Conservation (phyloP, 2,888 invertebrate species). For the Litoditis marina region DNA sequence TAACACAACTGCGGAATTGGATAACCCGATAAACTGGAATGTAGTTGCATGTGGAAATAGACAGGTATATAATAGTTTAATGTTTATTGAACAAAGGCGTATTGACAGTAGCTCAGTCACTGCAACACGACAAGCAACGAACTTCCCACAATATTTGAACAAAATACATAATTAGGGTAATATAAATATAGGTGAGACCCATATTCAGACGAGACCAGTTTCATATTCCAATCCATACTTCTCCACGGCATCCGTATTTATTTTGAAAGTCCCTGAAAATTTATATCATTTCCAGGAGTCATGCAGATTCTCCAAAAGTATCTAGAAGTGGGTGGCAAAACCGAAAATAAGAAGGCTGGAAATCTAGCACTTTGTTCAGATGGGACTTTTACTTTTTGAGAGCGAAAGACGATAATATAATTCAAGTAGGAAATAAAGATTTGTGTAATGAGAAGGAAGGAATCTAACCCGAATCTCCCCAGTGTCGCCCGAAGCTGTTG, state of each 20-base stretch:
- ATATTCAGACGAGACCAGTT: slow-evolving; percentile 50
- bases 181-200: neutral
- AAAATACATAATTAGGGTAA: neutral
- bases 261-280: slow-evolving; percentile 54
- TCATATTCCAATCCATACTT: slow-evolving; percentile 59
- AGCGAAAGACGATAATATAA: neutral
- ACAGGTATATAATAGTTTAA: no score
- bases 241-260: slow-evolving; percentile 57
- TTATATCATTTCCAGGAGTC: no score
- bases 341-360: no score
- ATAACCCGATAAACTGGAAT: no score
- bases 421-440: neutral
- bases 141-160: neutral
- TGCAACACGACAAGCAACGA: neutral
- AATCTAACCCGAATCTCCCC: slow-evolving; percentile 58
- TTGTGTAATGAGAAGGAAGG: no score
- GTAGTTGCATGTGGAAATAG: no score
- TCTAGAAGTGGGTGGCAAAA: no score
- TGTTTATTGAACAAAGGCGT: no score
- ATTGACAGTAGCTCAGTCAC: no score
- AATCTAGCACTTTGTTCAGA: no score
- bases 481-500: slow-evolving; percentile 57
- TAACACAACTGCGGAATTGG: no score
- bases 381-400: neutral
- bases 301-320: neutral